Base-by-base conservation (phyloP, 2,888 invertebrate species). In the Lathronympha strigana region DNA sequence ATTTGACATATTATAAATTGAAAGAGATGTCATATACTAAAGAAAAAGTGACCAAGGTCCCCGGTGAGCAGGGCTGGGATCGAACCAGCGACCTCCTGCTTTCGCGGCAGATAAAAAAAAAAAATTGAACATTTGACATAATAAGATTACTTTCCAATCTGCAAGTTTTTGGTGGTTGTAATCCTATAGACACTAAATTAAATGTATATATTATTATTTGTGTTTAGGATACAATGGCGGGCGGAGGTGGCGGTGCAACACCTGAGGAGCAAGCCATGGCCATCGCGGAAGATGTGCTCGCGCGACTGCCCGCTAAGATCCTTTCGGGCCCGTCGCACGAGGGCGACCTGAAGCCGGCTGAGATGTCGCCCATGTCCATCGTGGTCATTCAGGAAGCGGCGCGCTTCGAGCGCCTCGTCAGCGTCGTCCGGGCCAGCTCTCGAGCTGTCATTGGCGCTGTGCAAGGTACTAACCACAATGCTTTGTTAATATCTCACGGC, bases 291-390 rank as follows among this genome's bases (percentile, higher is more conserved):
- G 97, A 97, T 76, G 95, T 98, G 68, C 85, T 98, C 9, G 84
- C 91, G 5, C 96, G 96, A 77, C 87, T 98, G 25, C 98, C 98
- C 0, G 81, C 84, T 25, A 93, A 95, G 69, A 87, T 86, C 95
- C 94, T 90, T 93, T 95, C 90, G 80, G 97, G 73, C 88, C 95
- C 79, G 78, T 91, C 71, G 90, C 96, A 61, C 88, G 95, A 79
- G 84, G 93, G 82, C 93, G 95, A 87, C 95, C 95, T 93, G 95
- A 98, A 63, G 95, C 97, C 64, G 81, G 93, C 72, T 93, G 98
- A 88, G 87, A 94, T 83, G 97, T 98, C 92, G 9, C 98, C 98
- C 74, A 97, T 98, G 97, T 98, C 98, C 77, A 98, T 98, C 0
- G 98, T 98, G 0, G 92, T 98, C 60, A 96, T 97, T 3, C 97